Percentiles rank a stretch among this genome's conserved stretches.
These are phyloP conservation scores for Scortum barcoo DNA, from an alignment of 2,113 vertebrate species.

Conservation along the genomic window DNA sequence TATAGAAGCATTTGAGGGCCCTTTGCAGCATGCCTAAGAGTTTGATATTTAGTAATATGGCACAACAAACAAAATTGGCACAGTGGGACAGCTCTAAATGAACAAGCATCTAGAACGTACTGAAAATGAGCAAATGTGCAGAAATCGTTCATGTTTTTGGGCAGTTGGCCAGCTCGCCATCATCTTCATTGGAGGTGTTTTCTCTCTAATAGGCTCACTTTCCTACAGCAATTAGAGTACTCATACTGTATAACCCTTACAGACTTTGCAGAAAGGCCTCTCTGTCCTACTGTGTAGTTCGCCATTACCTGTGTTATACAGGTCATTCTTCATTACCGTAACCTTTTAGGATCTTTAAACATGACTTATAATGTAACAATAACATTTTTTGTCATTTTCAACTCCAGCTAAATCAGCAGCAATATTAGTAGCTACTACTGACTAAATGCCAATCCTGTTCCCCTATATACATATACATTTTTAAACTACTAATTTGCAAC, in stretches of 20 bases:
- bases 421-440: not conserved
- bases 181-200: conserved; percentile 11
- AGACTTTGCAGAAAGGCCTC: not conserved
- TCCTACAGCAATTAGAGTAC: conserved; percentile 8
- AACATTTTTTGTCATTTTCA: not conserved
- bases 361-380: not conserved
- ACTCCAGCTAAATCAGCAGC: not conserved
- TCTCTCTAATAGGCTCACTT: conserved; percentile 4
- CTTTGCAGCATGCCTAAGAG: not conserved
- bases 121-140: no score
- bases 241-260: not conserved
- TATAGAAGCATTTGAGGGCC: not conserved
- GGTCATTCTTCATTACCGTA: not conserved
- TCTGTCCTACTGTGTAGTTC: not conserved
- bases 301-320: not conserved
- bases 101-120: not conserved
- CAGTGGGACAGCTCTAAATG: conserved; percentile 25
- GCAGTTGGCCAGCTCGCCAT: not conserved
- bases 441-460: not conserved
- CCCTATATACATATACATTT: not conserved
- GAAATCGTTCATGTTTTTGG: not conserved
- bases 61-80: conserved; percentile 14
- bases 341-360: not conserved
- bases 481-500: not conserved
- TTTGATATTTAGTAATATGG: conserved; percentile 16